phyloP scores from a whole-genome alignment of 37 sponge, comb jelly and placozoan species.

The Aphrocallistes beatrix region DNA sequence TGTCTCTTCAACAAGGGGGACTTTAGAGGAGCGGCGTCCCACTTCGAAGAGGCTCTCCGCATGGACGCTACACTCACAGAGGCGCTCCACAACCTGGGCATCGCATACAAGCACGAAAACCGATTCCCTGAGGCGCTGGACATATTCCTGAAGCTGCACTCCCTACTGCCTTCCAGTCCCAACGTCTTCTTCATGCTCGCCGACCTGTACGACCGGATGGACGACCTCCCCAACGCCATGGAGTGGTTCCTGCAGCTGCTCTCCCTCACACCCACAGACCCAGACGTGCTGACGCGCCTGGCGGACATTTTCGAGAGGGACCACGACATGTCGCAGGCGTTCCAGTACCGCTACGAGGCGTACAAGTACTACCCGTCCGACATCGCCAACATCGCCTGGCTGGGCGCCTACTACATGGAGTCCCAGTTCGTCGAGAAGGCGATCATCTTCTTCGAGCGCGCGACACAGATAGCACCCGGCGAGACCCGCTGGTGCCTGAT shows the following conservation, averaged over 20 bases:
- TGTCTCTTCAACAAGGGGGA: slow-evolving; percentile 41
- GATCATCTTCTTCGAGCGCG: slow-evolving; percentile 76
- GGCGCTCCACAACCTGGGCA: slow-evolving; percentile 81
- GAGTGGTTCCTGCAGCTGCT: slow-evolving; percentile 87
- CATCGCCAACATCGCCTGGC: slow-evolving; percentile 88
- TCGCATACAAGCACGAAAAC: slow-evolving; percentile 60
- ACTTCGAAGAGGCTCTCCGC: slow-evolving; percentile 76
- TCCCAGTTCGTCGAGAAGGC: slow-evolving; percentile 89
- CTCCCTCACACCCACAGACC: slow-evolving; percentile 87
- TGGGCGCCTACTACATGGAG: slow-evolving; percentile 92
- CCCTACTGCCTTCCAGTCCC: slow-evolving; percentile 58
- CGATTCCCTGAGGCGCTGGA: slow-evolving; percentile 46
- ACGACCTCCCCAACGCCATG: slow-evolving; percentile 44
- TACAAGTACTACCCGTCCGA: slow-evolving; percentile 83
- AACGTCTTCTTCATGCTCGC: slow-evolving; percentile 80
- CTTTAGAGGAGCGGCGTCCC: slow-evolving; percentile 60
- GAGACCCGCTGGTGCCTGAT: slow-evolving; percentile 91
- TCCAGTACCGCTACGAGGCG: slow-evolving; percentile 84
- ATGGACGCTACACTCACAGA: slow-evolving; percentile 82
- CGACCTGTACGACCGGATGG: slow-evolving; percentile 67
- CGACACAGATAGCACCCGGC: slow-evolving; percentile 73
- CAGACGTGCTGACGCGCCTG: slow-evolving; percentile 55
- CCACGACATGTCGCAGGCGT: slow-evolving; percentile 76
- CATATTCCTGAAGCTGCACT: slow-evolving; percentile 77
- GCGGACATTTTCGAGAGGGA: slow-evolving; percentile 78